phyloP scores from a whole-genome alignment of 1,140 invertebrate species.

The Adoxophyes honmai region DNA sequence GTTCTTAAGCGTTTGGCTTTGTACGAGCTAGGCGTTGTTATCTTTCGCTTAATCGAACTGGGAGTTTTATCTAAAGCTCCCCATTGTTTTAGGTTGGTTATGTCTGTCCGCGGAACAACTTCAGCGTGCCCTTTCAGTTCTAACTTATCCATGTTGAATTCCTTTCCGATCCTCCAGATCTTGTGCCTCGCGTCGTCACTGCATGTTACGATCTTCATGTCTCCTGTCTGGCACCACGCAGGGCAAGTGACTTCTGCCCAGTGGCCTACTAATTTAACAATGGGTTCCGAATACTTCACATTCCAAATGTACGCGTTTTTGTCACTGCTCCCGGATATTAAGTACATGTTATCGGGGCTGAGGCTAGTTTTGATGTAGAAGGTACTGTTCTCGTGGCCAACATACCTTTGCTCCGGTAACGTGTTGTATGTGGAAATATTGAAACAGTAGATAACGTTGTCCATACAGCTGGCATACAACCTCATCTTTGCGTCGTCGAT shows the following conservation, averaged over 20 bases:
- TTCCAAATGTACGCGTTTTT: conserved; percentile 92
- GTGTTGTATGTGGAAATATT: conserved; percentile 85
- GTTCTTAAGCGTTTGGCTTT: conserved; percentile 30
- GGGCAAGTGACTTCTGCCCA: conserved; percentile 90
- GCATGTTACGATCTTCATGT: conserved; percentile 84
- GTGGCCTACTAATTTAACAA: conserved; percentile 85
- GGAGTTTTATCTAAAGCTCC: conserved; percentile 72
- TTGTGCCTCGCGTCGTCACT: conserved; percentile 88
- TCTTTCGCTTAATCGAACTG: conserved; percentile 64
- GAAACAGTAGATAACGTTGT: conserved; percentile 91
- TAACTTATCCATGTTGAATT: conserved; percentile 61
- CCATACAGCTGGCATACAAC: conserved; percentile 92
- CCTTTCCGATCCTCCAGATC: conserved; percentile 83
- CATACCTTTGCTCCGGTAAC: conserved; percentile 80
- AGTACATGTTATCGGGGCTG: conserved; percentile 87
- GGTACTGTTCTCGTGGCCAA: conserved; percentile 85
- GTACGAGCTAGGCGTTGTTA: conserved; percentile 35
- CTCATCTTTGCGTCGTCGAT: conserved; percentile 82
- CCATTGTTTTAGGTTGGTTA: conserved; percentile 42
- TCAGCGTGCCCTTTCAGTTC: conserved; percentile 78
- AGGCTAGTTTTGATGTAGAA: conserved; percentile 91
- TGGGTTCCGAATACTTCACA: conserved; percentile 79
- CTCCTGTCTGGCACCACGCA: conserved; percentile 82
- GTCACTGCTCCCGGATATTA: conserved; percentile 91
- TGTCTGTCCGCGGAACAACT: conserved; percentile 45